phyloP scores from a whole-genome alignment of 37 sponge, comb jelly and placozoan genomes.

The Geodia barretti region DNA sequence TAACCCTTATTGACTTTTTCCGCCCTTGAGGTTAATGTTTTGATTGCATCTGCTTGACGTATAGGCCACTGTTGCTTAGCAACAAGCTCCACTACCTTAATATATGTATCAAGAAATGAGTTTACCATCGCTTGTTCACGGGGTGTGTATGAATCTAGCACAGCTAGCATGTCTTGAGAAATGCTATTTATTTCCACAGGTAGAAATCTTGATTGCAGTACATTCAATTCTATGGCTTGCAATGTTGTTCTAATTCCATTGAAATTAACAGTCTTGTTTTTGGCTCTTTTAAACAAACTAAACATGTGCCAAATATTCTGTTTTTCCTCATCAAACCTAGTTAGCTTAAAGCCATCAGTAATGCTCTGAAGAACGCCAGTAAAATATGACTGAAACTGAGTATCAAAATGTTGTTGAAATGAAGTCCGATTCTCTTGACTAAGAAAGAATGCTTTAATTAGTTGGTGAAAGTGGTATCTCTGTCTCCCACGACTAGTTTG shows the following conservation, averaged over 20 bases:
- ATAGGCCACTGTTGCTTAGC: background rate
- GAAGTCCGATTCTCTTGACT: background rate
- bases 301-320: slow-evolving; percentile 32
- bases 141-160: background rate
- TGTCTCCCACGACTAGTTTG: background rate
- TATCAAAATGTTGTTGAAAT: background rate
- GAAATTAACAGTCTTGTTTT: background rate
- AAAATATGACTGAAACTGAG: slow-evolving; percentile 6
- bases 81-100: background rate
- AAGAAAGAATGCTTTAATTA: slow-evolving; percentile 25
- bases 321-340: slow-evolving; percentile 21
- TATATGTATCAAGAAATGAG: background rate
- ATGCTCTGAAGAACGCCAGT: background rate
- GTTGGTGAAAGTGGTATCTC: slow-evolving; percentile 34
- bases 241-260: background rate
- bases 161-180: background rate
- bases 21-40: background rate
- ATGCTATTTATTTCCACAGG: background rate
- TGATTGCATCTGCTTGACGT: background rate
- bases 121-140: background rate
- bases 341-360: background rate
- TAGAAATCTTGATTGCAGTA: background rate
- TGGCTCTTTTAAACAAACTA: background rate
- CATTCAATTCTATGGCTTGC: background rate
- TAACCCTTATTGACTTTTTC: background rate